A percentile compares a stretch with the other conserved stretches of the same genome.
Evolutionary conservation across 2,888 invertebrate species (phyloP).

Genomic region (Himalopsyche japonica): DNA sequence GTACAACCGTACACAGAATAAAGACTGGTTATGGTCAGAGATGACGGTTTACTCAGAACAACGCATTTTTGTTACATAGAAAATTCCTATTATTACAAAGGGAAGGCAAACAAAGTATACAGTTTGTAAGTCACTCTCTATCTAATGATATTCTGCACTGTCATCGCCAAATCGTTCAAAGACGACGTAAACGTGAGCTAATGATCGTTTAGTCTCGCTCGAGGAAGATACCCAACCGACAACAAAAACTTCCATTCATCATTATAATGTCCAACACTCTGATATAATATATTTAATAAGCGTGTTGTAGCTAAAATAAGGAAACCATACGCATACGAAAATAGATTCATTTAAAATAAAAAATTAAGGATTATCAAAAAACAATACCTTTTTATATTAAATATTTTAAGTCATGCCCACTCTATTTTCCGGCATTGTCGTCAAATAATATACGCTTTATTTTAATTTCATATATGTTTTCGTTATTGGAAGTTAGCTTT

Average conservation of each 20-base stretch:
- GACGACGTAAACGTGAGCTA: not conserved
- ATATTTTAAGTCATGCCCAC: too few relatives aligned
- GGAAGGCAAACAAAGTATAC: not conserved
- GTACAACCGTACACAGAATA: too few relatives aligned
- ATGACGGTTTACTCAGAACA: not conserved
- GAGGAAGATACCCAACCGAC: not conserved
- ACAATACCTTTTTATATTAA: too few relatives aligned
- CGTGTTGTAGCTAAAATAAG: not conserved
- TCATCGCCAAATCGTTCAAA: not conserved
- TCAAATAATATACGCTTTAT: too few relatives aligned
- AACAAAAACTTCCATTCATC: not conserved
- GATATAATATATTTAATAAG: not conserved
- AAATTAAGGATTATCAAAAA: too few relatives aligned
- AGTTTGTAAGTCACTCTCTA: not conserved
- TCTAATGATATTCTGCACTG: not conserved
- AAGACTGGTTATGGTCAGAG: too few relatives aligned
- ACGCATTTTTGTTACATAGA: not conserved
- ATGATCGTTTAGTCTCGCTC: not conserved
- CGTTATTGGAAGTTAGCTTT: too few relatives aligned
- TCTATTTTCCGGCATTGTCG: too few relatives aligned
- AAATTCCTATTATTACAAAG: not conserved
- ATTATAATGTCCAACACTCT: not conserved
- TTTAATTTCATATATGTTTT: too few relatives aligned
- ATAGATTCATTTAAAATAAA: too few relatives aligned
- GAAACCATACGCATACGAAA: not conserved